Evolutionary conservation across 1,140 invertebrate species (phyloP).

Genomic region (Planococcus citri): DNA sequence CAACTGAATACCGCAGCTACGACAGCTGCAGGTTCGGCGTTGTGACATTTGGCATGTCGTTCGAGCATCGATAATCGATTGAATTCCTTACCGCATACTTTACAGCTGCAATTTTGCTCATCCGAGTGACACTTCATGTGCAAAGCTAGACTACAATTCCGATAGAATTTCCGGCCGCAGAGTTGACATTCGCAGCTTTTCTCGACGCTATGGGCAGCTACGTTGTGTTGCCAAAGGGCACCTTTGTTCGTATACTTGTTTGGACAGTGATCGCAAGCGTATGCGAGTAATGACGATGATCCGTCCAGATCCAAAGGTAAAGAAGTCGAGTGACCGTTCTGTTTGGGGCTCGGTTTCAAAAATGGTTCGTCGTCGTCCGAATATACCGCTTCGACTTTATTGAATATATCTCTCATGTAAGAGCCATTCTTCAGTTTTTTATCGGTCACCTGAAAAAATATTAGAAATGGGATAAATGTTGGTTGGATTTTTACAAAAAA

Average conservation of each 20-base stretch:
- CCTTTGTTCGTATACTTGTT: conserved; percentile 27
- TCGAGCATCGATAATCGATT: conserved; percentile 25
- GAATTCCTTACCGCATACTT: conserved; percentile 27
- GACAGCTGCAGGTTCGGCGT: conserved; percentile 5
- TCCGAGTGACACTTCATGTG: conserved; percentile 30
- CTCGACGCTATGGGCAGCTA: conserved; percentile 26
- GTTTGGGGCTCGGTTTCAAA: conserved; percentile 11
- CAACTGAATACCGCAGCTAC: conserved; percentile 21
- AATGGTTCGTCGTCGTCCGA: conserved; percentile 26
- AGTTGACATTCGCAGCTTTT: conserved; percentile 29
- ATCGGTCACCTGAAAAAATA: not conserved
- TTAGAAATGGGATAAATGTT: not conserved
- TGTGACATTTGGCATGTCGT: conserved; percentile 25
- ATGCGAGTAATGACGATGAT: conserved; percentile 20
- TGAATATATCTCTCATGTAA: conserved; percentile 25
- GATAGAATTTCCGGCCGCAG: conserved; percentile 28
- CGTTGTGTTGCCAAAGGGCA: conserved; percentile 28
- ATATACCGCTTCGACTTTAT: conserved; percentile 28
- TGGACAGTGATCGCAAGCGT: conserved; percentile 27
- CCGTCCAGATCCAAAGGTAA: not conserved
- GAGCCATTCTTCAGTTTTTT: conserved; percentile 7
- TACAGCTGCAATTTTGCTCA: conserved; percentile 27
- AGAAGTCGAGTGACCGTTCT: conserved; percentile 3
- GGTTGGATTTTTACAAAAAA: not conserved
- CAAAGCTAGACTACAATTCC: conserved; percentile 29